A percentile compares a stretch with the other conserved stretches of the same genome.
These are phyloP conservation scores for Bufotes viridis DNA, from an alignment of 2,797 vertebrate genomes.

Conservation along the genomic window DNA sequence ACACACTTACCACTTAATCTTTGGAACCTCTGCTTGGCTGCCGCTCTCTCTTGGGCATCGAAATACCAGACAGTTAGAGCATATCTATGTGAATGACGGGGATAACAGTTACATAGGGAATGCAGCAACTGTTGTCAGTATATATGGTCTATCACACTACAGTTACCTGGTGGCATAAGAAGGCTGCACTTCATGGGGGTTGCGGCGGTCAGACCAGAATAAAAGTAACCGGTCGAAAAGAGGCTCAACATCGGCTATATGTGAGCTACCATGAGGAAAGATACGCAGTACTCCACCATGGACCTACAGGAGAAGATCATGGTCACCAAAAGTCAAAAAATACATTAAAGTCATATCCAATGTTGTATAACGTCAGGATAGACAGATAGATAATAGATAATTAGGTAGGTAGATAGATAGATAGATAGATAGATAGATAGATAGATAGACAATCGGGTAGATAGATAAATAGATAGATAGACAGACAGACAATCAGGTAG, in stretches of 20 bases:
- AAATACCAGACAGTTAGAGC: constrained; percentile 98
- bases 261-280: constrained; percentile 89
- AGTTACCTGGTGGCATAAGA: constrained; percentile 86
- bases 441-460: neutral
- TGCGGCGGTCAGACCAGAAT: constrained; percentile 96
- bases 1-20: constrained; percentile 79
- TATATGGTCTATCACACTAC: no score
- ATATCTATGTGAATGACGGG: constrained; percentile 75
- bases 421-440: neutral
- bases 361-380: no score
- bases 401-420: no score
- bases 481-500: no score
- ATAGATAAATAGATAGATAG: no score
- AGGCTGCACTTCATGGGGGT: constrained; percentile 95
- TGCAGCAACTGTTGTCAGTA: no score
- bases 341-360: neutral
- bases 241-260: constrained; percentile 87
- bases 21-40: constrained; percentile 89
- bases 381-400: no score
- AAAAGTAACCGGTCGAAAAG: constrained; percentile 91
- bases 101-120: neutral
- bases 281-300: constrained; percentile 91
- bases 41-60: constrained; percentile 90
- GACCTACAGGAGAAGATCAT: constrained; percentile 73
- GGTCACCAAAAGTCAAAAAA: neutral